These are phyloP conservation scores for Pseudolaguvia tuberculata DNA, from an alignment of 2,113 vertebrate species.

Conservation along the genomic window DNA sequence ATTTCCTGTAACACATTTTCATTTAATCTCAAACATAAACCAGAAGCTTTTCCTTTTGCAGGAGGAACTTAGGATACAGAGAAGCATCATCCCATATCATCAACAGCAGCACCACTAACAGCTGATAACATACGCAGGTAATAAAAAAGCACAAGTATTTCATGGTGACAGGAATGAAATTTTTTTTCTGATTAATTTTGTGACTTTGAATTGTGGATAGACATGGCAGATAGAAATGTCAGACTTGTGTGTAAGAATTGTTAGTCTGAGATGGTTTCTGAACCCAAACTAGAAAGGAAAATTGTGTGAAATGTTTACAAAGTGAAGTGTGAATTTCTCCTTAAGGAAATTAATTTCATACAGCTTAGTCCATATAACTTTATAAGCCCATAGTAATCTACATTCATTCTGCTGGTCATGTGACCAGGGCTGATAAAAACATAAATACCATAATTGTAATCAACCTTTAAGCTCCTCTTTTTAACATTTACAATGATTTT, in stretches of 20 bases:
- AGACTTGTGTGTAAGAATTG: not conserved
- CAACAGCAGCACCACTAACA: no score
- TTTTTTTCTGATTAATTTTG: constrained; percentile 51
- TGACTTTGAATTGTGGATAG: constrained; percentile 43
- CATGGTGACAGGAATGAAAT: constrained; percentile 44
- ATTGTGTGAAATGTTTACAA: constrained; percentile 8
- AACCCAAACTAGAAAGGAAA: constrained; percentile 39
- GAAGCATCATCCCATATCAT: constrained; percentile 19
- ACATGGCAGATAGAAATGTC: not conserved
- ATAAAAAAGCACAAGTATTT: constrained; percentile 47
- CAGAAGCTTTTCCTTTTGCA: not conserved
- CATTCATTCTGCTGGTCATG: not conserved
- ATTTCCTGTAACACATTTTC: constrained; percentile 45
- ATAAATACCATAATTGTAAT: not conserved
- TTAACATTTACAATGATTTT: not conserved
- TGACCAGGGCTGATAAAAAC: not conserved
- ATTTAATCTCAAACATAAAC: constrained; percentile 52
- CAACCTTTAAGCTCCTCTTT: not conserved
- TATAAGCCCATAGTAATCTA: no score
- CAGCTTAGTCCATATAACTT: no score
- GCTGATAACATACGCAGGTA: constrained; percentile 55
- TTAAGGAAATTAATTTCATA: not conserved
- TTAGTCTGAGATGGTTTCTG: constrained; percentile 31
- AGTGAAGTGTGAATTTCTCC: not conserved
- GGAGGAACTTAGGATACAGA: not conserved